Percentiles rank a stretch among this genome's conserved stretches.
Evolutionary conservation across 1,140 invertebrate species (phyloP).

Genomic region (Orussus abietinus): DNA sequence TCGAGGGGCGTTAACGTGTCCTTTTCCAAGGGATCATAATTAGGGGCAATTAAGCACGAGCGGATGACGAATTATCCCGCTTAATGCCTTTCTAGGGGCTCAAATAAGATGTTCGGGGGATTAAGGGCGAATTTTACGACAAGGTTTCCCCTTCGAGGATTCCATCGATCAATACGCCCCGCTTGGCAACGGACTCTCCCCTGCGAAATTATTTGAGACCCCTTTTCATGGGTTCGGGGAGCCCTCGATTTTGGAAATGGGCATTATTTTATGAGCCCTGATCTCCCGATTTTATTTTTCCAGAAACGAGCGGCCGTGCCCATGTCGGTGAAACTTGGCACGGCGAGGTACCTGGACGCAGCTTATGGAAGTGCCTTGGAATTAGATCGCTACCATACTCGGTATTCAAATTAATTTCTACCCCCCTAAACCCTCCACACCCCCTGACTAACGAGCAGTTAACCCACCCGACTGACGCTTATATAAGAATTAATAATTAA

Average conservation of each 20-base stretch:
- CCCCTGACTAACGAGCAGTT: no score
- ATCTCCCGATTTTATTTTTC: constrained; percentile 10
- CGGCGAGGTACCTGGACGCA: constrained; percentile 26
- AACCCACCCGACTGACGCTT: no score
- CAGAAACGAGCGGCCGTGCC: constrained; percentile 32
- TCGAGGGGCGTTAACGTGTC: not conserved
- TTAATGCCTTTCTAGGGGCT: no score
- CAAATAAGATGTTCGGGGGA: no score
- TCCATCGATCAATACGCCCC: constrained; percentile 33
- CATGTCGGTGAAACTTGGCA: constrained; percentile 25
- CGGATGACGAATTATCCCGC: no score
- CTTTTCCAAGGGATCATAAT: constrained; percentile 15
- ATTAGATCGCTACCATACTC: constrained; percentile 25
- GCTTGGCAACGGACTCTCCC: constrained; percentile 15
- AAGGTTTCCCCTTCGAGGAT: constrained; percentile 28
- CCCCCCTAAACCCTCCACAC: no score
- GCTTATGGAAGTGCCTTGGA: constrained; percentile 29
- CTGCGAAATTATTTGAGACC: not conserved
- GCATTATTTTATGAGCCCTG: not conserved
- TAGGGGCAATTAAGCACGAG: constrained; percentile 13
- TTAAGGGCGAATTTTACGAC: no score
- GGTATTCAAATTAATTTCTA: no score
- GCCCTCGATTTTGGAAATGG: not conserved
- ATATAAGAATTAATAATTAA: no score
- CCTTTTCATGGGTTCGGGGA: not conserved